These are phyloP conservation scores for Batillaria attramentaria DNA, from an alignment of 1,140 invertebrate species.

Conservation along the genomic window DNA sequence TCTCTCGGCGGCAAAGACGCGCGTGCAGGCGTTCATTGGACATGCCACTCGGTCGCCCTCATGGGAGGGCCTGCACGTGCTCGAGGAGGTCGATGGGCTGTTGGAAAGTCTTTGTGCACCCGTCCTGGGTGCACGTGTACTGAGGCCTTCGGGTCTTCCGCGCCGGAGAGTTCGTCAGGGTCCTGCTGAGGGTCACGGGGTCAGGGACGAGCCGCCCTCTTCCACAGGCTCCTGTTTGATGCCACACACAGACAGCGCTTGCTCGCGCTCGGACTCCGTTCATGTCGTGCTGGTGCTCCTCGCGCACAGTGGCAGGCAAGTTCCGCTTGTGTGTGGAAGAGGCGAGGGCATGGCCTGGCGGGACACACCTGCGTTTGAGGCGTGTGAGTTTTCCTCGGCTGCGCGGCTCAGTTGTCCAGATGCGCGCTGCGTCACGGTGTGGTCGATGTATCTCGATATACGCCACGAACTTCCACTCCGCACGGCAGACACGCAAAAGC, in stretches of 20 bases:
- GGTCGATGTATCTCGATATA: conserved; percentile 22
- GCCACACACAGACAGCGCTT: background rate
- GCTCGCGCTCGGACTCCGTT: background rate
- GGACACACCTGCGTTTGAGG: conserved; percentile 20
- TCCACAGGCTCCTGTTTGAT: background rate
- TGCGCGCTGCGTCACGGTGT: conserved; percentile 25
- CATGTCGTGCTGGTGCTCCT: too few species aligned
- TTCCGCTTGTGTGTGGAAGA: conserved; percentile 44
- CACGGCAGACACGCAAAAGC: conserved; percentile 22
- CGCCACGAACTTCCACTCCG: conserved; percentile 21
- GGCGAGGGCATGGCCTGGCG: conserved; percentile 38
- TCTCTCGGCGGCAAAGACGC: conserved; percentile 57
- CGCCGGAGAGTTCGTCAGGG: too few species aligned
- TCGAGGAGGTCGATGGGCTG: conserved; percentile 54
- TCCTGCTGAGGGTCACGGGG: background rate
- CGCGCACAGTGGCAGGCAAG: conserved; percentile 29
- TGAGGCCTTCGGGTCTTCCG: conserved; percentile 10
- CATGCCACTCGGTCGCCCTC: conserved; percentile 53
- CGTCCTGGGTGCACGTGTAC: conserved; percentile 51
- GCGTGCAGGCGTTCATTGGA: conserved; percentile 56
- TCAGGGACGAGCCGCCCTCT: too few species aligned
- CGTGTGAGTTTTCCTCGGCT: conserved; percentile 17
- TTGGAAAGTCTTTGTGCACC: conserved; percentile 53
- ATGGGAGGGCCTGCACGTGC: conserved; percentile 55
- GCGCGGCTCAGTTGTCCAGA: conserved; percentile 9